Base-by-base conservation (phyloP, 2,888 invertebrate genomes). In the Chaetogeoica ovagalla region DNA sequence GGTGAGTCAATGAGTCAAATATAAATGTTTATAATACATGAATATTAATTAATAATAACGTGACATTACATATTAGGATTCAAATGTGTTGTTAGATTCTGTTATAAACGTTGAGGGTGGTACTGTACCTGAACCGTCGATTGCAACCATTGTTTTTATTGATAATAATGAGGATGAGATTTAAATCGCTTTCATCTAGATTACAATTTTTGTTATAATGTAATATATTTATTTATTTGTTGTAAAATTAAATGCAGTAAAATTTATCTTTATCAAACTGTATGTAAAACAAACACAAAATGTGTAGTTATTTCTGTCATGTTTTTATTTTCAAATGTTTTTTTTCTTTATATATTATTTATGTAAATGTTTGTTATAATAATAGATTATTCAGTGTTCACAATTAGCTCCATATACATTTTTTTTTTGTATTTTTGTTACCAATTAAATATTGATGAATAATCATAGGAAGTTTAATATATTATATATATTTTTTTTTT, bases 131-230 rank as follows among this genome's bases (percentile, higher is more conserved):
- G 63, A 79, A 63, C 79, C 79, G 9, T 71, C 55, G 19, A 55
- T 15, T 55, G 79, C 79, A 39, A 63, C 39, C 5, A 23, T 63
- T 63, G 79, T 79, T 65, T 79, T 23, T 55, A 79, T 79, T 30
- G 69, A 68, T 19, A 62, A 52, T 3, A 69, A 79, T 39, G 79
- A 77, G 7, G 39, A 70, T 79, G 71, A 71, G 55, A 21, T 57
- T 75, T 59, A 74, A 55, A 11, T 39, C 13, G 4, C 8, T 55
- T 52, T 62, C 23, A 8, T 30, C 1, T 39, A 19, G 55, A 0
- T 37, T 30, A 52, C 23, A 21, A 43, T 43, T 9, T 43, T 43
- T 52, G 9, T 59, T 59, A 59, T 59, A 6, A 23, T 70, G 4
- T 30, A 30, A 30, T 55, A 37, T 5, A 1, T 21, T 19, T 70